These are phyloP conservation scores for Platorchestia sp. DNA, from an alignment of 1,140 invertebrate genomes.

Conservation along the genomic window DNA sequence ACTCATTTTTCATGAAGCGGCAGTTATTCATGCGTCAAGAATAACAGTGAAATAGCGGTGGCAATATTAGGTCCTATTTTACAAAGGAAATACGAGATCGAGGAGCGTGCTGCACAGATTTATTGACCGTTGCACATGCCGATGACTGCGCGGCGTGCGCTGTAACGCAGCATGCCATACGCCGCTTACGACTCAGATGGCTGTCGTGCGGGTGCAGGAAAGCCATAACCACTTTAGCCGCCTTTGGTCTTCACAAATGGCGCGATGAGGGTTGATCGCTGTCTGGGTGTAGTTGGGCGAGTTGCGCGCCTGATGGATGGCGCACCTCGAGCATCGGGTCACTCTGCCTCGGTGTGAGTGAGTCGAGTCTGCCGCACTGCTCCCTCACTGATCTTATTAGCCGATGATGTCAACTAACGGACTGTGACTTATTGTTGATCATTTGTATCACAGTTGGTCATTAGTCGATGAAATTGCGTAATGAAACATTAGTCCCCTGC, in stretches of 20 bases:
- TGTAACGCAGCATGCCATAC: not conserved
- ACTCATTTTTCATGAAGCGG: too few relatives aligned
- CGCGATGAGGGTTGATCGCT: not conserved
- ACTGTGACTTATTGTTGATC: not conserved
- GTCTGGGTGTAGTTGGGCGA: not conserved
- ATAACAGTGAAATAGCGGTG: too few relatives aligned
- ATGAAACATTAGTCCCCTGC: not conserved
- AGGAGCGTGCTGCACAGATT: too few relatives aligned
- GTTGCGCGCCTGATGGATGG: not conserved
- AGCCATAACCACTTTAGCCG: not conserved
- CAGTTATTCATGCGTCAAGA: too few relatives aligned
- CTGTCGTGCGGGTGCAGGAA: not conserved
- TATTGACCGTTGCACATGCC: too few relatives aligned
- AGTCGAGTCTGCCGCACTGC: not conserved
- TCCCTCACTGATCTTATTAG: not conserved
- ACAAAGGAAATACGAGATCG: too few relatives aligned
- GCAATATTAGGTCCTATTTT: too few relatives aligned
- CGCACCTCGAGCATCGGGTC: not conserved
- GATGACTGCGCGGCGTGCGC: too few relatives aligned
- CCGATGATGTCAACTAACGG: not conserved
- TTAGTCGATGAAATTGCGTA: not conserved
- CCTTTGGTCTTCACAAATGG: not conserved
- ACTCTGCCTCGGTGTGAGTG: not conserved
- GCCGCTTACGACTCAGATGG: not conserved
- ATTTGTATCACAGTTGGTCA: not conserved